phyloP scores from a whole-genome alignment of 2,888 invertebrate species.

The Chironomus tentans region DNA sequence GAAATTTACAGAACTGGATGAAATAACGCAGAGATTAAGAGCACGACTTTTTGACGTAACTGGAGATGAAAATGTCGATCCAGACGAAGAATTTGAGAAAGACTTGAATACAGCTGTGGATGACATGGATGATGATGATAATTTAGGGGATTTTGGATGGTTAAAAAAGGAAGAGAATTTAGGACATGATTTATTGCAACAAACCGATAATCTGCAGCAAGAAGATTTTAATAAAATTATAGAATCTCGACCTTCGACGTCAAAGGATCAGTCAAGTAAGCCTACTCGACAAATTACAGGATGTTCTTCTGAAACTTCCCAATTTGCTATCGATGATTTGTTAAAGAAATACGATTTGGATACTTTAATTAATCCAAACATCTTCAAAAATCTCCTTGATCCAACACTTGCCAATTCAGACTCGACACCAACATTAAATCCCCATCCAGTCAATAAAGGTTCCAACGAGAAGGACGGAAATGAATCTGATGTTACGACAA shows the following conservation, averaged over 20 bases:
- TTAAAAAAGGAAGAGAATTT: not conserved
- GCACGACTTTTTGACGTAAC: conserved; percentile 50
- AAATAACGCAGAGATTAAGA: conserved; percentile 52
- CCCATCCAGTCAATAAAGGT: not conserved
- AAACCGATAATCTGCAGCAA: not conserved
- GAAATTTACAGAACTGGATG: conserved; percentile 53
- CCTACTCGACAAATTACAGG: not conserved
- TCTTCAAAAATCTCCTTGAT: conserved; percentile 16
- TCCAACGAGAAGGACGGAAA: not conserved
- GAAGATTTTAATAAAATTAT: not conserved
- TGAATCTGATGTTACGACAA: conserved; percentile 8
- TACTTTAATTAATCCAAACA: conserved; percentile 23
- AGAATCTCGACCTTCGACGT: not conserved
- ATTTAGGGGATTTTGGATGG: conserved; percentile 12
- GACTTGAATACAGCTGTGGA: conserved; percentile 45
- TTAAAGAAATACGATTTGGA: conserved; percentile 20
- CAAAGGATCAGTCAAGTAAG: not conserved
- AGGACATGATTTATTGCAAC: not conserved
- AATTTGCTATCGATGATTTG: conserved; percentile 8
- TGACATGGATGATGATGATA: not conserved
- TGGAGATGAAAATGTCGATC: conserved; percentile 42
- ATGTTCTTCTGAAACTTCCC: not conserved
- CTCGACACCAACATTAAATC: conserved; percentile 11
- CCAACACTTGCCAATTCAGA: conserved; percentile 7
- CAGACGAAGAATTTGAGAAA: conserved; percentile 48